These are phyloP conservation scores for Drosophila stalkeri DNA, from an alignment of 2,888 invertebrate genomes.

Conservation along the genomic window DNA sequence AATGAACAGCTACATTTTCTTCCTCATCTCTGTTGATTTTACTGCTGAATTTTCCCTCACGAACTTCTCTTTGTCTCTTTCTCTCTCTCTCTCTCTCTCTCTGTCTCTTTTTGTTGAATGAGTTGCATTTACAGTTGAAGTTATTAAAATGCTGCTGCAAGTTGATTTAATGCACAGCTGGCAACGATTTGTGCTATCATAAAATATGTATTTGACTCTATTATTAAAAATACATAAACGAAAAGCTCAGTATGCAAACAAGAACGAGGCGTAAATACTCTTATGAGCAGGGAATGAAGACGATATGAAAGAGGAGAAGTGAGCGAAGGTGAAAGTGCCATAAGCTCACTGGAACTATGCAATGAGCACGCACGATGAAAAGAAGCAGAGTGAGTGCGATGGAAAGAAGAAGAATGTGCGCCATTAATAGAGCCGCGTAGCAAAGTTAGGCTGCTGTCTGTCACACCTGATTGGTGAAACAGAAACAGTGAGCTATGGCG, in stretches of 20 bases:
- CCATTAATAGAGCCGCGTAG: neutral
- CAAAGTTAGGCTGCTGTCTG: neutral
- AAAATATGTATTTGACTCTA: slow-evolving; percentile 69
- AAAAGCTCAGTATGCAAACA: neutral
- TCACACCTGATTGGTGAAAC: neutral
- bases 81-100: neutral
- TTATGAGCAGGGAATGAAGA: neutral
- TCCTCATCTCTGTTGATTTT: slow-evolving; percentile 63
- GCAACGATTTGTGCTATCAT: slow-evolving; percentile 55
- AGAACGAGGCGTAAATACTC: neutral
- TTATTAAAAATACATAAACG: slow-evolving; percentile 50
- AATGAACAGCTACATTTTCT: slow-evolving; percentile 67
- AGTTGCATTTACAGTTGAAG: slow-evolving; percentile 33
- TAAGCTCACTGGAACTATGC: neutral
- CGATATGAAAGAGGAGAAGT: neutral
- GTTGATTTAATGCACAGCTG: slow-evolving; percentile 72
- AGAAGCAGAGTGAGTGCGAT: neutral
- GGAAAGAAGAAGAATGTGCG: neutral
- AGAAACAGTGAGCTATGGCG: neutral
- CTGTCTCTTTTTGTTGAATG: neutral
- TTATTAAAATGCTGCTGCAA: slow-evolving; percentile 66
- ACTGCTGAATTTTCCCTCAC: slow-evolving; percentile 32
- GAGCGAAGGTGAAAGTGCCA: neutral
- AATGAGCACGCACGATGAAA: neutral
- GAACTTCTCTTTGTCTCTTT: neutral